Base-by-base conservation (phyloP, 1,140 invertebrate species). In the Aphaenogaster floridana region DNA sequence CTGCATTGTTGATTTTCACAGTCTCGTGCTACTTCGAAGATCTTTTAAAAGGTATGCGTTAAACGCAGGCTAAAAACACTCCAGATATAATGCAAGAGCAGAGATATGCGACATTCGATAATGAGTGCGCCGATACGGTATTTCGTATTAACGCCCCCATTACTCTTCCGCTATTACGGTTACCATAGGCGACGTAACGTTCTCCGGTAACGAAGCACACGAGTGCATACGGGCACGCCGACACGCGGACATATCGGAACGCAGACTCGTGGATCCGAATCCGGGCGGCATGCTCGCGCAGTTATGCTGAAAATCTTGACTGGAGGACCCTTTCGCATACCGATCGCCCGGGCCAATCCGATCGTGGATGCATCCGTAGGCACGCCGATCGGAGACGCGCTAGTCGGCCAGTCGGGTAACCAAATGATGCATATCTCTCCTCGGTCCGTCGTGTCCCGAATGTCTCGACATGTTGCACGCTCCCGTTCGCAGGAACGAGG, bases 391-490 rank as follows among this genome's bases (percentile, higher is more conserved):
- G 89, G 86, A 72, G 85, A 72, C 90, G 88, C 87, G 86, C 86
- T 85, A 89, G 91, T 91, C 88, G 90, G 89, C 86, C 80, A 79
- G 86, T 81, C 86, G 88, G 90, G 86, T 90, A 92, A 91, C 90
- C 93, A 94, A 94, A 94, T 94, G 94, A 94, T 94, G 93, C 94
- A 94, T 94, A 95, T 94, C 93, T 91, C 79, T 88, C 92, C 90
- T 86, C 92, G 90, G 90, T 92, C 91, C 92, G 93, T 94, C 94
- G 94, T 94, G 92, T 94, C 92, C 92, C 92, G 93, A 93, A 94
- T 95, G 94, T 95, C 93, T 93, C 92, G 87, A 87, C 89, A 50
- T 69, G 87, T 89, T 88, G 91, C 91, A 21, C 61, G 42, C 42
- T 39, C 39, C 80, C 48, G 17, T 78, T 69, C 66, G 45, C 36